These are phyloP conservation scores for Phlogophora meticulosa DNA, from an alignment of 2,888 invertebrate genomes.

Conservation along the genomic window DNA sequence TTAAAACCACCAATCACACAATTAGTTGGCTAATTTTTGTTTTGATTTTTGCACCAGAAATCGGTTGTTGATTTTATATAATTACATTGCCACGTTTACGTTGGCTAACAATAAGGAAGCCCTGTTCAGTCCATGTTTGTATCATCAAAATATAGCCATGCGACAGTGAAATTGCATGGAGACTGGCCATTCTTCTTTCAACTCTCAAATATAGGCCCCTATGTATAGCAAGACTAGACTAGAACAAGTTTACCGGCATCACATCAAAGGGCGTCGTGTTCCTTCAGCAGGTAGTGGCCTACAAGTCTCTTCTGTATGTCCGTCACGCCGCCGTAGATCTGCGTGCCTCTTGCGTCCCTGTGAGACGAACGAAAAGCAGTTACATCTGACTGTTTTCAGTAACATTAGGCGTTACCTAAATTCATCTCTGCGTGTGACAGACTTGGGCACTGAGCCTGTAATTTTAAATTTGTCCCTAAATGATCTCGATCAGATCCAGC, in stretches of 20 bases:
- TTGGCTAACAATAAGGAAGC: background rate
- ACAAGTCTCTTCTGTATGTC: slow-evolving; percentile 94
- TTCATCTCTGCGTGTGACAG: no score
- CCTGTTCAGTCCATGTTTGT: background rate
- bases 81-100: background rate
- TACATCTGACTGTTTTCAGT: no score
- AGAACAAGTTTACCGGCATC: slow-evolving; percentile 35
- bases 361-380: background rate
- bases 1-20: no score
- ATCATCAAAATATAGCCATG: background rate
- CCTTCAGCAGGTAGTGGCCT: slow-evolving; percentile 92
- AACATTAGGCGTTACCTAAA: no score
- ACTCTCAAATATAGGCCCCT: background rate
- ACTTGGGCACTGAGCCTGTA: no score
- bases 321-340: slow-evolving; percentile 95
- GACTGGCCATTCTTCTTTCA: slow-evolving; percentile 2
- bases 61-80: no score
- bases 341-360: slow-evolving; percentile 95
- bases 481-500: no score
- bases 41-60: no score
- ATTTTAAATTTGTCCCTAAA: no score
- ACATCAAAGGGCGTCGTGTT: slow-evolving; percentile 88
- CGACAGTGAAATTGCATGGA: background rate
- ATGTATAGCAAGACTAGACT: slow-evolving; percentile 48
- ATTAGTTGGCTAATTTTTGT: no score